phyloP scores from a whole-genome alignment of 2,888 invertebrate genomes.

The Zelleria hepariella region DNA sequence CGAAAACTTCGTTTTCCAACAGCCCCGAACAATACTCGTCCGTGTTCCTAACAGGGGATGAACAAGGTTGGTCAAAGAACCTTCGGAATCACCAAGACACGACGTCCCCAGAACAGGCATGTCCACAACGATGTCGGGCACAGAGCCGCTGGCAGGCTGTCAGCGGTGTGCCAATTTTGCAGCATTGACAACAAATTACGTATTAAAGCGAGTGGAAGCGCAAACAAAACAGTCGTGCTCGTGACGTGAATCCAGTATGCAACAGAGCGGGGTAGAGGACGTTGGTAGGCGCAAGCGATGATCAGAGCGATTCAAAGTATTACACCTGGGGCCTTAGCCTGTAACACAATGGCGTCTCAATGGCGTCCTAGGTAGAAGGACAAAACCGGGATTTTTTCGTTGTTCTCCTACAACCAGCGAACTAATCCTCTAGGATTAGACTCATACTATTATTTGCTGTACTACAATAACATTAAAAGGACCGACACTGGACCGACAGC shows the following conservation, averaged over 20 bases:
- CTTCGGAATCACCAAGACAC: background rate
- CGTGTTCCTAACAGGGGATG: background rate
- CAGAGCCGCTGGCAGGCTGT: slow-evolving; percentile 37
- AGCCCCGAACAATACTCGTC: background rate
- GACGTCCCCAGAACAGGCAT: background rate
- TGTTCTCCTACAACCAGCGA: too few relatives aligned
- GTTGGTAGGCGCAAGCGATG: slow-evolving; percentile 2
- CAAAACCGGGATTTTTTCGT: too few relatives aligned
- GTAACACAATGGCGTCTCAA: background rate
- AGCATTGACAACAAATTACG: slow-evolving; percentile 69
- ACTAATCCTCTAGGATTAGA: too few relatives aligned
- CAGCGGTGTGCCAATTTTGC: slow-evolving; percentile 65
- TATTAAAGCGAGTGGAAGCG: slow-evolving; percentile 67
- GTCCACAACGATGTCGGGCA: slow-evolving; percentile 48
- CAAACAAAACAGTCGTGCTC: slow-evolving; percentile 66
- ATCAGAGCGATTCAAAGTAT: background rate
- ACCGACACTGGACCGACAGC: too few relatives aligned
- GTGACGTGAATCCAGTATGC: slow-evolving; percentile 59
- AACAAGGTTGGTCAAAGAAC: background rate
- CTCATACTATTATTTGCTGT: too few relatives aligned
- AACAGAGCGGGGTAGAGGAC: slow-evolving; percentile 23
- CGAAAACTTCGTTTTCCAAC: too few relatives aligned
- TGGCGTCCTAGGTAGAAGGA: too few relatives aligned
- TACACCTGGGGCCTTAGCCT: background rate
- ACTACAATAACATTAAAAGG: too few relatives aligned